Base-by-base conservation (phyloP, 2,888 invertebrate species). In the Melanargia galathea region DNA sequence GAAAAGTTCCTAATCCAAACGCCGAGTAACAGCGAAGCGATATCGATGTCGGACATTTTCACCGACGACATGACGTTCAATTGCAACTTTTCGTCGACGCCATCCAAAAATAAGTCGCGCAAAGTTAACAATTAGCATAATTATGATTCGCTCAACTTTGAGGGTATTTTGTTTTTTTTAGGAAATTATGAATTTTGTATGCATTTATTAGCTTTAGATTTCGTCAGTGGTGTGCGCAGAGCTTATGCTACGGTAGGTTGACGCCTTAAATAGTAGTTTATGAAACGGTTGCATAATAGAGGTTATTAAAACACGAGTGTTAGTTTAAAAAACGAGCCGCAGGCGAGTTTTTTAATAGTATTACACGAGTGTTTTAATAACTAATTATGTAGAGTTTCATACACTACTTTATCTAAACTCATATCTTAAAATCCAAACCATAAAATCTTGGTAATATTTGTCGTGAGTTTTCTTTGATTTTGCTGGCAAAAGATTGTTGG, bases 71-170 rank as follows among this genome's bases (percentile, higher is more conserved):
- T 92, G 78, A 83, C 88, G 0, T 89, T 90, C 56, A 86, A 86
- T 68, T 90, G 90, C 67, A 91, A 91, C 63, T 91, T 88, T 66
- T 90, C 91, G 2, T 92, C 92, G 2, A 92, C 92, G 18, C 92
- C 92, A 13, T 92, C 91, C 2, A 91, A 90, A 69, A 90, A 82
- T 68, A 89, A 90, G 72, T 71, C 83, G 13, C 83, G 86, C n/a
- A 84, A 82, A 73, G 73, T 80, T 59, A 75, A 82, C 65, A 52
- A 52, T 54, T 61, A 61, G 62, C 56, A 48, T 33, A 20, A 18
- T 22, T 46, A 18, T 35, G 6, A 43, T 64, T 40, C 2, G 22
- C 49, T 62, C 60, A 26, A 22, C 35, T 35, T 54, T 38, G 46
- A 63, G 56, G 51, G 51, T 62, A 33, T 18, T 26, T 4, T 26